These are phyloP conservation scores for Cherax destructor DNA, from an alignment of 1,140 invertebrate genomes.

Conservation along the genomic window DNA sequence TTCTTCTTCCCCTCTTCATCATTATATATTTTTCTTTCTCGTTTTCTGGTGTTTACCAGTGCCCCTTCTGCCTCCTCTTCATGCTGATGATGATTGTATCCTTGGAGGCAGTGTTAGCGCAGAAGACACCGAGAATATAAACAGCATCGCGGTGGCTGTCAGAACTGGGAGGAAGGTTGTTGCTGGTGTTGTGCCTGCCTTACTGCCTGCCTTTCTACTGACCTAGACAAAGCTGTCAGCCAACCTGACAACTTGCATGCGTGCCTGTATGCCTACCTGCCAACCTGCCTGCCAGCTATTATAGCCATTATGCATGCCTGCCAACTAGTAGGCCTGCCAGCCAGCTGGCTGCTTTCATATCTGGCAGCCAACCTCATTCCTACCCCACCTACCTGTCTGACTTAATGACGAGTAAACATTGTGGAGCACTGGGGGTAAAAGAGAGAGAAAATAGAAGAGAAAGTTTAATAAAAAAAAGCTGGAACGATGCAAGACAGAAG, in stretches of 20 bases:
- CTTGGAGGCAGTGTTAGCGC: too few relatives aligned
- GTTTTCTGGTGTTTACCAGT: background rate
- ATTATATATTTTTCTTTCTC: background rate
- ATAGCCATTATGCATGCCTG: too few relatives aligned
- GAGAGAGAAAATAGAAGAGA: background rate
- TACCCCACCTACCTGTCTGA: background rate
- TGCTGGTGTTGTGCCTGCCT: too few relatives aligned
- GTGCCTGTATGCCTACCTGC: background rate
- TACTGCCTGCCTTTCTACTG: too few relatives aligned
- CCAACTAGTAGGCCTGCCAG: too few relatives aligned
- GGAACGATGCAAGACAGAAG: background rate
- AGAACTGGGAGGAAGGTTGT: too few relatives aligned
- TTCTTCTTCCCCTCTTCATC: background rate
- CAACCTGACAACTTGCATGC: too few relatives aligned
- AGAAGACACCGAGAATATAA: too few relatives aligned
- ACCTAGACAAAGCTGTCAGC: too few relatives aligned
- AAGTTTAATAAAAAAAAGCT: background rate
- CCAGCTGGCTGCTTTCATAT: too few relatives aligned
- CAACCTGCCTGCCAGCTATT: background rate
- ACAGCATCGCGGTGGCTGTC: too few relatives aligned
- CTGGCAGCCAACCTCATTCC: too few relatives aligned
- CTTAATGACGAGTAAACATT: background rate
- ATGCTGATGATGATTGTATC: background rate
- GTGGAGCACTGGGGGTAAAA: background rate
- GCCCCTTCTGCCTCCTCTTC: background rate